A percentile compares a stretch with the other conserved stretches of the same genome.
These are phyloP conservation scores for Plemyria rubiginata DNA, from an alignment of 2,888 invertebrate genomes.

Conservation along the genomic window DNA sequence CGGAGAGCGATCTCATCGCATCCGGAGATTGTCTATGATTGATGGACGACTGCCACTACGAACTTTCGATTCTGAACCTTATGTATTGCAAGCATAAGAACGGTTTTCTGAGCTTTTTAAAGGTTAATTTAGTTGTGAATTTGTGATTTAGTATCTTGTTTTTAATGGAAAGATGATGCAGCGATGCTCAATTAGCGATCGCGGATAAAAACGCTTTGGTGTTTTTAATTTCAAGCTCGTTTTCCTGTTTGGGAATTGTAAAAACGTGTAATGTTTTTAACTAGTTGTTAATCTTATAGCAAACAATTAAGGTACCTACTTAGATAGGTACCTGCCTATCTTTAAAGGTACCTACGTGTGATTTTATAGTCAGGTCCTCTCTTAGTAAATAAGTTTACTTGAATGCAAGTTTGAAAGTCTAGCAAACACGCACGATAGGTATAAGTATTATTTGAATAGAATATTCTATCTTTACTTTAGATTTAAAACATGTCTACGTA, in stretches of 20 bases:
- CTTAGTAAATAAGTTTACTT: too few relatives aligned
- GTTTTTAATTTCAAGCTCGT: neutral
- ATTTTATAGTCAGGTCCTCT: too few relatives aligned
- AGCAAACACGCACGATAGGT: too few relatives aligned
- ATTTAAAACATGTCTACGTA: too few relatives aligned
- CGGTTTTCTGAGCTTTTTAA: constrained; percentile 5
- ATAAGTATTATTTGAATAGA: too few relatives aligned
- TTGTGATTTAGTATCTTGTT: constrained; percentile 20
- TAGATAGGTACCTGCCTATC: too few relatives aligned
- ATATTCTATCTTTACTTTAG: too few relatives aligned
- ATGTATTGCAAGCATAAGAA: neutral
- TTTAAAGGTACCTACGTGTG: too few relatives aligned
- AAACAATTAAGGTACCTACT: too few relatives aligned
- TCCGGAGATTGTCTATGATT: constrained; percentile 27
- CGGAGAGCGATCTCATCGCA: constrained; percentile 12
- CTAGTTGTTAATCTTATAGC: too few relatives aligned
- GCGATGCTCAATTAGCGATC: constrained; percentile 22
- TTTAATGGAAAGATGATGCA: constrained; percentile 16
- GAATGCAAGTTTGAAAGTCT: too few relatives aligned
- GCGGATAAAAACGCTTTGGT: constrained; percentile 14
- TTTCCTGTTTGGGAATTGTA: neutral
- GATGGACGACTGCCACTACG: constrained; percentile 1
- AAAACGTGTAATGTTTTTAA: neutral
- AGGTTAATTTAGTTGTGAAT: too few relatives aligned
- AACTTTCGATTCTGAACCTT: constrained; percentile 10